Base-by-base conservation (phyloP, 2,113 vertebrate genomes). In the Excalfactoria chinensis region DNA sequence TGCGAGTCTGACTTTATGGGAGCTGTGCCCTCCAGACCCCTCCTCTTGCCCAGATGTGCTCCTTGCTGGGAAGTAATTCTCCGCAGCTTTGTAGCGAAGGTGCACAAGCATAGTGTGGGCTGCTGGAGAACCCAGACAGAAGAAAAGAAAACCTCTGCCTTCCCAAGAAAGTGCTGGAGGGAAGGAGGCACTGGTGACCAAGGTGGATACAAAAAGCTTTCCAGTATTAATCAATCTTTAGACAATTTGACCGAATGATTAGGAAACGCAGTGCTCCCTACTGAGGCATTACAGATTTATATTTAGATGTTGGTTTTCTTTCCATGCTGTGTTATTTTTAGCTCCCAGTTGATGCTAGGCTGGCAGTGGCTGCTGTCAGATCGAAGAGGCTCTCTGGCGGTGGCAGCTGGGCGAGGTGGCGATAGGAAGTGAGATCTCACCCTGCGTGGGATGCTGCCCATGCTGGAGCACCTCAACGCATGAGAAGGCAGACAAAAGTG, bases 191-290 rank as follows among this genome's bases (percentile, higher is more conserved):
- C 14, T 32, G 76, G 68, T 43, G 75, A 91, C 14, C 55, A 71
- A 80, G 72, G 17, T 8, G 26, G 58, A 96, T 88, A 85, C 44
- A 85, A 49, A 96, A 83, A 30, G 28, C 88, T 96, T 94, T 96
- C 84, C 69, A 95, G 78, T 66, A 70, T 78, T 96, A 95, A 96
- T 94, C 90, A 92, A 95, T 91, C 72, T 71, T 83, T 86, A 93
- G 93, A 74, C 46, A 77, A 69, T 86, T 66, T 84, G 68, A 66
- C 44, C 49, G 77, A 49, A 95, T 69, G 79, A 89, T 95, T 91
- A 93, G 90, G 89, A 97, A 97, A 87, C 84, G 77, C 89, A 92
- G 25, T 70, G 80, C 88, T 97, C 87, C 81, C 94, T 73, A 46
- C 49, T 62, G 83, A 95, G 30, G 72, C 82, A 95, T 84, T 82